Evolutionary conservation across 1,140 invertebrate genomes (phyloP).

Genomic region (Aphaenogaster rudis): DNA sequence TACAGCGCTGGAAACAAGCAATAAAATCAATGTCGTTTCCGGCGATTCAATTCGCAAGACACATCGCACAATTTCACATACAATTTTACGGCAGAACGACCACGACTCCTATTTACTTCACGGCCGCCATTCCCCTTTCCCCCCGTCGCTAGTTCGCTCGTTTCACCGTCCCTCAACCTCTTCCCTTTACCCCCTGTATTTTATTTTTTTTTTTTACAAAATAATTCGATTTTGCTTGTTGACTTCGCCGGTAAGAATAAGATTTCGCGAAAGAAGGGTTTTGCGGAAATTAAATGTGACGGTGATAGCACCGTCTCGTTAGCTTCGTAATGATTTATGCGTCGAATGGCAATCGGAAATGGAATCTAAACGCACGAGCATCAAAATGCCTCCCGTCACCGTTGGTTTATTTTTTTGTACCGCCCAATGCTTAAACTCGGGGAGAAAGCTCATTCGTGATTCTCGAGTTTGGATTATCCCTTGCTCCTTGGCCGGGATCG

Average conservation of each 20-base stretch:
- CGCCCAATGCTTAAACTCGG: slow-evolving; percentile 43
- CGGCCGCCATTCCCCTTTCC: slow-evolving; percentile 76
- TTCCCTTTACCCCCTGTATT: not conserved
- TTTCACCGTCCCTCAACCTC: slow-evolving; percentile 50
- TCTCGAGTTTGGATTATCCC: slow-evolving; percentile 71
- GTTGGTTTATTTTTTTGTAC: slow-evolving; percentile 31
- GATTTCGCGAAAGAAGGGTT: not conserved
- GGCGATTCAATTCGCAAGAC: slow-evolving; percentile 88
- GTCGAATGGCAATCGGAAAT: slow-evolving; percentile 27
- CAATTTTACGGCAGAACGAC: slow-evolving; percentile 87
- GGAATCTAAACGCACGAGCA: not conserved
- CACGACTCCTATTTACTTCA: slow-evolving; percentile 87
- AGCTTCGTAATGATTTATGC: slow-evolving; percentile 7
- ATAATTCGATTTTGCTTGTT: slow-evolving; percentile 44
- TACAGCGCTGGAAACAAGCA: slow-evolving; percentile 85
- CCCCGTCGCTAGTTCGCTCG: slow-evolving; percentile 62
- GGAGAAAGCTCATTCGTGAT: slow-evolving; percentile 56
- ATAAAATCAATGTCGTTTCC: slow-evolving; percentile 88
- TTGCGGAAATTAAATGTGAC: slow-evolving; percentile 3
- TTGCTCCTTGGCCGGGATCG: slow-evolving; percentile 76
- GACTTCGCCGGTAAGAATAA: slow-evolving; percentile 3
- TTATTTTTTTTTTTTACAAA: slow-evolving; percentile 56
- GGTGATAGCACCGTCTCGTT: not conserved
- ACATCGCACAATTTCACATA: slow-evolving; percentile 88
- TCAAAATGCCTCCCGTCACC: not conserved